phyloP scores from a whole-genome alignment of 1,140 invertebrate genomes.

The Tetramorium alpestre region DNA sequence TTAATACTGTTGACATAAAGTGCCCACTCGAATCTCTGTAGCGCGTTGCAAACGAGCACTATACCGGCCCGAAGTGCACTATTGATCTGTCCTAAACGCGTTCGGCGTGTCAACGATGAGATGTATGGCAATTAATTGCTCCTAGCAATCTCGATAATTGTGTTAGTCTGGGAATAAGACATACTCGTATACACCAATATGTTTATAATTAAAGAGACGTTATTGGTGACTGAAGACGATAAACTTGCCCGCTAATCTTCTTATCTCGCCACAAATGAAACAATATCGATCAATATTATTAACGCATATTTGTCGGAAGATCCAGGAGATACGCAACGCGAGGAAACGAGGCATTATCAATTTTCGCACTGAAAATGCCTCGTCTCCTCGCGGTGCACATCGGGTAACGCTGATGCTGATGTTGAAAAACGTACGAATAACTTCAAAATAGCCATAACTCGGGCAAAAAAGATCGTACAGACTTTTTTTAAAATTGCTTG shows the following conservation, averaged over 20 bases:
- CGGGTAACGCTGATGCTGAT: no score
- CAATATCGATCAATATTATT: neutral
- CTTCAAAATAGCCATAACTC: no score
- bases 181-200: no score
- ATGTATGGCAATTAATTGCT: conserved; percentile 63
- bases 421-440: no score
- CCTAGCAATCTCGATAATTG: conserved; percentile 64
- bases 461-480: no score
- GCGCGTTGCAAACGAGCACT: neutral
- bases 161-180: conserved; percentile 12
- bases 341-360: no score
- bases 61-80: conserved; percentile 9
- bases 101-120: conserved; percentile 34
- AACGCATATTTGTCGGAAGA: no score
- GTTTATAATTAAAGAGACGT: conserved; percentile 32
- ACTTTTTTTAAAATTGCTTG: no score
- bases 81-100: conserved; percentile 59
- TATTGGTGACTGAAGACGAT: conserved; percentile 38
- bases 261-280: neutral
- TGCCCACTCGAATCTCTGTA: neutral
- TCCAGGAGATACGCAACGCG: no score
- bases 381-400: no score
- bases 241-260: neutral
- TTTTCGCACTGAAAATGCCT: no score
- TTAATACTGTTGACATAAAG: conserved; percentile 30